Evolutionary conservation across 2,797 vertebrate genomes (phyloP), one percentile per base, ranked within the genome.

Genomic region (Danionella dracula): DNA sequence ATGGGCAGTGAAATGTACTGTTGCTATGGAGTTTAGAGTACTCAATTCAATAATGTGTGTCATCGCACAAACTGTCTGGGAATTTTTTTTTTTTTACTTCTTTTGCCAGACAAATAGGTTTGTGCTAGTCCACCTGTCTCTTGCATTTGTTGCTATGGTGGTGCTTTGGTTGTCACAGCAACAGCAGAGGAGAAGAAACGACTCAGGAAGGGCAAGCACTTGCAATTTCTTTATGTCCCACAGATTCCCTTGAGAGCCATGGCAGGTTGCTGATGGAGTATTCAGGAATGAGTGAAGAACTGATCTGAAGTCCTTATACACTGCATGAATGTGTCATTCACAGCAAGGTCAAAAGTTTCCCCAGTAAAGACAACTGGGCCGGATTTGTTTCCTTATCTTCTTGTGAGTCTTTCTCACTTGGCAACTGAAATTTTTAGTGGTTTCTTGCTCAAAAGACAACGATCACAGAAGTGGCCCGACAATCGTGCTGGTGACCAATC

Each of bases 61-160:
- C 84, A 87, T 85, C 84, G 87, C 84, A 84, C 89, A 92, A 92
- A 93, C 89, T 89, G 92, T 88, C 91, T 91, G 91, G 93, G 90
- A 91, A 89, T 82, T 86, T 84, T 80, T 77, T 73, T 73, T 77
- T 64, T 71, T 74, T 61, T 73, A 65, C 12, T 53, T 17, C 19
- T 37, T 85, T 87, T 82, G 85, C 85, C 87, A 88, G 85, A 92
- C 91, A 92, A 92, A 90, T 86, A 89, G 89, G 81, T 90, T 86
- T 83, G 85, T 89, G 86, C 89, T 85, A 87, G 88, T 84, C 90
- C 91, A 90, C 90, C 91, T 90, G 91, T 84, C 91, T 86, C 80
- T 62, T 90, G 86, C 80, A 85, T 83, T 87, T 78, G 92, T 94
- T 95, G 80, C 92, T 84, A 91, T 90, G 91, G 92, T 81, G 90